Base-by-base conservation (phyloP, 2,888 invertebrate species). In the Troides oblongomaculatus region DNA sequence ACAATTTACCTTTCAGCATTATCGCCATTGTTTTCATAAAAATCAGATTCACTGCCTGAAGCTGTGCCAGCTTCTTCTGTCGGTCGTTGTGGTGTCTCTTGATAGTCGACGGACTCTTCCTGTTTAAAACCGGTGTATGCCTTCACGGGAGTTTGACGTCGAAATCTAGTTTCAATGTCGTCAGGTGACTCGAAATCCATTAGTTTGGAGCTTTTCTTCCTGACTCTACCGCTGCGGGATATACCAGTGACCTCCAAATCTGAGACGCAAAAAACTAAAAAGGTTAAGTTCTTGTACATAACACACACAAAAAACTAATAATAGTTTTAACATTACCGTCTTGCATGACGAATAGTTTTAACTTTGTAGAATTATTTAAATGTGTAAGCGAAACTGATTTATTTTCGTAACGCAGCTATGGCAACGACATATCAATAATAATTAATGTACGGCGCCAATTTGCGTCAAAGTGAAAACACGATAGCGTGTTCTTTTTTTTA, bases 121-220 rank as follows among this genome's bases (percentile, higher is more conserved):
- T 79, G 82, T 0, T 83, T 77, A 39, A 83, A 80, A 0, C 79
- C 81, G 0, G 80, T 74, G 30, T 81, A 88, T 0, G 86, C 75
- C 72, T 90, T 92, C 6, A 85, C 79, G 0, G 89, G 88, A 0
- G 89, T 87, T 71, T 92, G 86, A 77, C 88, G 82, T 0, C 88
- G 79, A 75, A 92, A 94, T 69, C 93, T 93, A 36, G 94, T 93
- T 74, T 96, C 97, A 65, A 96, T 95, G 80, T 97, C 98, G 83
- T 98, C 98, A 0, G 97, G 96, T 0, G 97, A 97, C 84, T 97
- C 97, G 89, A 98, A 99, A 86, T 98, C 99, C 89, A 97, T 95
- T 60, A 99, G 93, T 84, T 99, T 98, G 0, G 98, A 98, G 23
- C 98, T 98, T 88, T 98, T 99, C 91, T 99, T 99, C 68, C 98